These are phyloP conservation scores for Danio choprae DNA, from an alignment of 2,797 vertebrate species.

Conservation along the genomic window DNA sequence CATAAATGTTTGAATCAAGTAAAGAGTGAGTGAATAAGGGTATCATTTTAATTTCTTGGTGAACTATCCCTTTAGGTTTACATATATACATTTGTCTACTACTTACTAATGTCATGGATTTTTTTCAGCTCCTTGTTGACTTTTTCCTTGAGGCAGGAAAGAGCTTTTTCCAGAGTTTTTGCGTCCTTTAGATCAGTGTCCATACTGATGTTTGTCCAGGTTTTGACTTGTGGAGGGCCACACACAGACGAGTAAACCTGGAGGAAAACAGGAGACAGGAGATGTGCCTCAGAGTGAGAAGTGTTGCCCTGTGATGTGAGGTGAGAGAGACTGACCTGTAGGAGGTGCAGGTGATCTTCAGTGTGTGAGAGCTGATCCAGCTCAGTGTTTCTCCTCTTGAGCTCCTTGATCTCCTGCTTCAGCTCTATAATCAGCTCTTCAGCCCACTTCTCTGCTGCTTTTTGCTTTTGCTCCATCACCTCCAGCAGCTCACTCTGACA, in stretches of 20 bases:
- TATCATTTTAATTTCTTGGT: background rate
- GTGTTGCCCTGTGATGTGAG: background rate
- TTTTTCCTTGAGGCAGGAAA: slow-evolving; percentile 24
- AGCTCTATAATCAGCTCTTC: slow-evolving; percentile 38
- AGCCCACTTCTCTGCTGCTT: slow-evolving; percentile 17
- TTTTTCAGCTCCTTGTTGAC: slow-evolving; percentile 30
- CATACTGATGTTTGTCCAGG: slow-evolving; percentile 27
- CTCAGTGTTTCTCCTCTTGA: slow-evolving; percentile 19
- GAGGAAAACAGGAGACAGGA: background rate
- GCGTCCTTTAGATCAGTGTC: slow-evolving; percentile 8
- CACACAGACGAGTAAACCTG: slow-evolving; percentile 31
- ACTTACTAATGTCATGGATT: slow-evolving; percentile 21
- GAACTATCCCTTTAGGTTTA: background rate
- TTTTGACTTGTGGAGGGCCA: background rate
- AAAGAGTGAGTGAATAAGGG: background rate
- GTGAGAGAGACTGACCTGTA: slow-evolving; percentile 34
- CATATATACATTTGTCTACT: background rate
- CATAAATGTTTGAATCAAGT: background rate
- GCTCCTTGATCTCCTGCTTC: slow-evolving; percentile 40
- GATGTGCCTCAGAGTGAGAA: background rate
- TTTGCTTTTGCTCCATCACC: slow-evolving; percentile 40
- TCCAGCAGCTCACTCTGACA: slow-evolving; percentile 21
- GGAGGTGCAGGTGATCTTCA: slow-evolving; percentile 45
- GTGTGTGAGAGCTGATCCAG: slow-evolving; percentile 39
- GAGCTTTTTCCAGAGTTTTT: background rate